These are phyloP conservation scores for Melanitta fusca DNA, from an alignment of 2,797 vertebrate species.

Conservation along the genomic window DNA sequence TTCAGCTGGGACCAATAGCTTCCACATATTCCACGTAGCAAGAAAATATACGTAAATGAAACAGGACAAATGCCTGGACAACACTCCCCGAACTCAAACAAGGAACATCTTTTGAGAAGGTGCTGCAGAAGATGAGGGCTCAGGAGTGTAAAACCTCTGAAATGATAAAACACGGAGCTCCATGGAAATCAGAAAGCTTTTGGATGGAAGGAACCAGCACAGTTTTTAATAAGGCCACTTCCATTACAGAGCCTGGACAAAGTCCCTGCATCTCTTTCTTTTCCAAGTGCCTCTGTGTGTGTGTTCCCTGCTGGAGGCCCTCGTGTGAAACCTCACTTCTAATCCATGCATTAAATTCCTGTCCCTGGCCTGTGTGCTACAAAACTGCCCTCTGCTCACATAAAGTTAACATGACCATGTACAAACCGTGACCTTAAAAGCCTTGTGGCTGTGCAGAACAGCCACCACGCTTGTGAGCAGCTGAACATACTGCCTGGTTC, in stretches of 20 bases:
- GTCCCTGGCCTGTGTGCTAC: background rate
- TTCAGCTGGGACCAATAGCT: background rate
- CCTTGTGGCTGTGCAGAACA: background rate
- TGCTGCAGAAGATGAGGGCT: background rate
- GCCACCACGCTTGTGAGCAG: fast-evolving
- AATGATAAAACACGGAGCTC: background rate
- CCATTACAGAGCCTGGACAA: background rate
- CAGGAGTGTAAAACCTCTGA: background rate
- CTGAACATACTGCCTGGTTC: background rate
- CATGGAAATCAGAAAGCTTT: background rate
- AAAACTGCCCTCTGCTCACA: background rate
- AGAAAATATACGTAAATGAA: fast-evolving
- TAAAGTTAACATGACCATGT: background rate
- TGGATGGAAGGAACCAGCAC: background rate
- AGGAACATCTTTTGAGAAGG: background rate
- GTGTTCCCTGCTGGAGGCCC: background rate
- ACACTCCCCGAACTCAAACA: background rate
- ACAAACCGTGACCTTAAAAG: background rate
- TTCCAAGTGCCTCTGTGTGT: background rate
- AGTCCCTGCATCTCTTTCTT: background rate
- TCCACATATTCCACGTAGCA: background rate
- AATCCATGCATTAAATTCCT: constrained; percentile 2
- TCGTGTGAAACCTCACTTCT: background rate
- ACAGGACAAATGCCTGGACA: background rate
- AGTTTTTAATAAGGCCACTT: background rate